Percentiles rank a stretch among this genome's conserved stretches.
These are phyloP conservation scores for Himalopsyche kuldschensis DNA, from an alignment of 2,888 invertebrate genomes.

Conservation along the genomic window DNA sequence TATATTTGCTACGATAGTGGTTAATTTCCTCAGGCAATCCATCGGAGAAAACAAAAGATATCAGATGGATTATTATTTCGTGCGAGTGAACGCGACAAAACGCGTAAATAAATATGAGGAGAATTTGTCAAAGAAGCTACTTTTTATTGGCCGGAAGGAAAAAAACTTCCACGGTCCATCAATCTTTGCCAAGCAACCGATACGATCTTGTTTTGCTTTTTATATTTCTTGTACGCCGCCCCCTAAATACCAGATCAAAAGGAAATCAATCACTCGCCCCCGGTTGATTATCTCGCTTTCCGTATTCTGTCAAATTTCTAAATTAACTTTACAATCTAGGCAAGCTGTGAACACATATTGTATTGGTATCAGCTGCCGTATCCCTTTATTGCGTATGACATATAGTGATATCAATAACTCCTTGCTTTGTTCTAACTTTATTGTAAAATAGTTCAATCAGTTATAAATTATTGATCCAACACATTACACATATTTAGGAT, in stretches of 20 bases:
- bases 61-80: background rate
- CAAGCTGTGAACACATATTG: background rate
- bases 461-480: no score
- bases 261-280: constrained; percentile 32
- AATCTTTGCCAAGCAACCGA: constrained; percentile 29
- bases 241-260: constrained; percentile 31
- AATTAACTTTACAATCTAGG: background rate
- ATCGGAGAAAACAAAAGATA: background rate
- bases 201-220: constrained; percentile 27
- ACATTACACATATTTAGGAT: no score
- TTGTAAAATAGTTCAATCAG: no score
- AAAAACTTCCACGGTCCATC: constrained; percentile 8
- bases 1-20: no score
- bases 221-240: constrained; percentile 26
- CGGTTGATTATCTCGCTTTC: background rate
- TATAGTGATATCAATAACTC: no score
- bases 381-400: no score
- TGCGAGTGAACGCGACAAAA: background rate
- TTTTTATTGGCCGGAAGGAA: background rate
- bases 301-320: background rate
- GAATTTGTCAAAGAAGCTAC: background rate
- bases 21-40: no score
- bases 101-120: background rate
- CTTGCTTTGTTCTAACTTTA: no score
- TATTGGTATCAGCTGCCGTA: background rate